A percentile compares a stretch with the other conserved stretches of the same genome.
Evolutionary conservation across 2,888 invertebrate species (phyloP).

Genomic region (Tipula vernalis): DNA sequence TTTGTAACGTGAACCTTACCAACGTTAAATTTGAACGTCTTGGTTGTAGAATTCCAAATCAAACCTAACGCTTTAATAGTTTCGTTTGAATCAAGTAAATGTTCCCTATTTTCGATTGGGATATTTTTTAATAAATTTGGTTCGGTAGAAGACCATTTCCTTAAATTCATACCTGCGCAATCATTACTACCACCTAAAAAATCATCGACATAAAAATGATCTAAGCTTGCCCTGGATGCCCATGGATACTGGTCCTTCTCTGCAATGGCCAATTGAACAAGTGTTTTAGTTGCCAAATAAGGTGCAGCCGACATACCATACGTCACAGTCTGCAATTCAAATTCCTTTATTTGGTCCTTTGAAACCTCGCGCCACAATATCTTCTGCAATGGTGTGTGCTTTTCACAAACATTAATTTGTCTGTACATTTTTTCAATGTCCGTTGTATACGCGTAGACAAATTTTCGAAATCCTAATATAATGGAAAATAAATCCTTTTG

Average conservation of each 20-base stretch:
- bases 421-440: slow-evolving; percentile 17
- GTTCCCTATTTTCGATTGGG: too few species aligned
- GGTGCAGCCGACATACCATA: slow-evolving; percentile 18
- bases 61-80: too few species aligned
- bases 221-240: slow-evolving; percentile 13
- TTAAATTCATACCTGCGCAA: not conserved
- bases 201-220: slow-evolving; percentile 17
- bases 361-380: slow-evolving; percentile 18
- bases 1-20: too few species aligned
- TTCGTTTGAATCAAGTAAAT: too few species aligned
- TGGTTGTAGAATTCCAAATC: too few species aligned
- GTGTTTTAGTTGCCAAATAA: slow-evolving; percentile 16
- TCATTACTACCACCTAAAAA: not conserved
- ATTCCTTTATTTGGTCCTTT: slow-evolving; percentile 13
- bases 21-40: too few species aligned
- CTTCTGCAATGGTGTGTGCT: slow-evolving; percentile 17
- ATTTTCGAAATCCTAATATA: slow-evolving; percentile 10
- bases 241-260: slow-evolving; percentile 15
- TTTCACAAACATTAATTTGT: slow-evolving; percentile 11
- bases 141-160: too few species aligned
- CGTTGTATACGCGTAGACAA: slow-evolving; percentile 19
- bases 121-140: too few species aligned
- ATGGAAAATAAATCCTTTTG: slow-evolving; percentile 12
- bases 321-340: slow-evolving; percentile 16
- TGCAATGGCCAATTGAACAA: slow-evolving; percentile 16